These are phyloP conservation scores for Conistra vaccinii DNA, from an alignment of 2,888 invertebrate species.

Conservation along the genomic window DNA sequence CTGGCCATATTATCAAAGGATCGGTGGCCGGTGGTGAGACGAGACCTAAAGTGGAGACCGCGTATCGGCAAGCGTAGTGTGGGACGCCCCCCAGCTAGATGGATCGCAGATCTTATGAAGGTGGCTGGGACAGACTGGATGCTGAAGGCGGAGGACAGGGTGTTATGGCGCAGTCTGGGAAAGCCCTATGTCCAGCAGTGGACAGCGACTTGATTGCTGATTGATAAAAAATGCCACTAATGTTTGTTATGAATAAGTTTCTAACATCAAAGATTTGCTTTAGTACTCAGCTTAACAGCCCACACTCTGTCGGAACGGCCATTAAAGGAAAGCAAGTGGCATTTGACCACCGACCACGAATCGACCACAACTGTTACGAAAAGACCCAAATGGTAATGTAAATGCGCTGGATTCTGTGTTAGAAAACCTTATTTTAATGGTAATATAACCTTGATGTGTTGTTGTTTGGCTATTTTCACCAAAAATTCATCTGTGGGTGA, in stretches of 20 bases:
- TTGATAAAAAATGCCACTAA: background rate
- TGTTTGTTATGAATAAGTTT: background rate
- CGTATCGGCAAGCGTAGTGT: no score
- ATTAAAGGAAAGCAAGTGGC: conserved; percentile 42
- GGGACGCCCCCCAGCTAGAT: no score
- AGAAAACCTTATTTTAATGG: background rate
- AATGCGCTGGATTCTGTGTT: conserved; percentile 11
- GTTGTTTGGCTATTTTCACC: background rate
- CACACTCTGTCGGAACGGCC: conserved; percentile 3
- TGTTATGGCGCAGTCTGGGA: no score
- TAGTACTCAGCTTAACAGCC: background rate
- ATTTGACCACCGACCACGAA: conserved; percentile 39
- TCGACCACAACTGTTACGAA: conserved; percentile 26
- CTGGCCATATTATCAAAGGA: no score
- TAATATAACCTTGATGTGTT: conserved; percentile 13
- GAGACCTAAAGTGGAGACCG: no score
- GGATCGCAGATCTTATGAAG: no score
- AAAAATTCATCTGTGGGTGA: background rate
- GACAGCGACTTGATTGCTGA: no score
- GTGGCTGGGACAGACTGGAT: no score
- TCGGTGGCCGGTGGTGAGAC: no score
- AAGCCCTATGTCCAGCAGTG: no score
- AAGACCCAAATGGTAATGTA: conserved; percentile 10
- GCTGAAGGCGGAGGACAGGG: no score
- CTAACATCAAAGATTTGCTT: conserved; percentile 1